phyloP scores from a whole-genome alignment of 1,140 invertebrate species.

The Pseudobourletiella spinata region DNA sequence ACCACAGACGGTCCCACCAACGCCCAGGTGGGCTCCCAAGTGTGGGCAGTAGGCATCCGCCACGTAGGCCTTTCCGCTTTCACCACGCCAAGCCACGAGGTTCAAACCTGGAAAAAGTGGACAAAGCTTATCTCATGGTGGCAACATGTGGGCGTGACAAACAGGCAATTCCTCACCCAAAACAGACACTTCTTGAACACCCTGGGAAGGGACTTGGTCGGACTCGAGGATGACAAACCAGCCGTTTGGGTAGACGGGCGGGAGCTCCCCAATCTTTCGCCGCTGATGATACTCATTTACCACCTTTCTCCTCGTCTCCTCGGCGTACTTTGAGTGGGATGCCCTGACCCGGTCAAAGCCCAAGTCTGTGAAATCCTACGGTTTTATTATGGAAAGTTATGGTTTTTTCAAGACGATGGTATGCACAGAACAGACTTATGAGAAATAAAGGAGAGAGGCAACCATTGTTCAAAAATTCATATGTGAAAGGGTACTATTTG shows the following conservation, averaged over 20 bases:
- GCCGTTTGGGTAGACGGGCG: conserved; percentile 51
- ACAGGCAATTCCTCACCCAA: conserved; percentile 28
- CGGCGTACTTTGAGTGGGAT: neutral
- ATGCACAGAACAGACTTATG: too few species aligned
- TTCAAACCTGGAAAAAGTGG: conserved; percentile 45
- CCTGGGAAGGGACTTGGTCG: conserved; percentile 28
- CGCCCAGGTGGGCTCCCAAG: conserved; percentile 50
- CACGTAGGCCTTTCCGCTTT: conserved; percentile 43
- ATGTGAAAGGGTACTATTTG: neutral
- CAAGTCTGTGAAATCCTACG: conserved; percentile 26
- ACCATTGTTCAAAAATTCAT: too few species aligned
- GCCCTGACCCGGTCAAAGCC: conserved; percentile 20
- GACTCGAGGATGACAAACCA: conserved; percentile 52
- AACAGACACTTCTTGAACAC: conserved; percentile 19
- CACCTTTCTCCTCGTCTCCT: conserved; percentile 36
- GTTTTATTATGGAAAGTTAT: too few species aligned
- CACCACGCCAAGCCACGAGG: conserved; percentile 46
- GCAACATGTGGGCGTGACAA: too few species aligned
- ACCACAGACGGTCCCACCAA: conserved; percentile 46
- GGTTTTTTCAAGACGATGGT: too few species aligned
- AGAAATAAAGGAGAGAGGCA: too few species aligned
- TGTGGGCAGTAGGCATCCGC: conserved; percentile 55
- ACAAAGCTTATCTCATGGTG: too few species aligned
- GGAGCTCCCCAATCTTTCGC: conserved; percentile 40
- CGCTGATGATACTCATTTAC: conserved; percentile 42